Conservation (phyloP, 2,888 invertebrate species). For the Zaprionus lineosus region DNA sequence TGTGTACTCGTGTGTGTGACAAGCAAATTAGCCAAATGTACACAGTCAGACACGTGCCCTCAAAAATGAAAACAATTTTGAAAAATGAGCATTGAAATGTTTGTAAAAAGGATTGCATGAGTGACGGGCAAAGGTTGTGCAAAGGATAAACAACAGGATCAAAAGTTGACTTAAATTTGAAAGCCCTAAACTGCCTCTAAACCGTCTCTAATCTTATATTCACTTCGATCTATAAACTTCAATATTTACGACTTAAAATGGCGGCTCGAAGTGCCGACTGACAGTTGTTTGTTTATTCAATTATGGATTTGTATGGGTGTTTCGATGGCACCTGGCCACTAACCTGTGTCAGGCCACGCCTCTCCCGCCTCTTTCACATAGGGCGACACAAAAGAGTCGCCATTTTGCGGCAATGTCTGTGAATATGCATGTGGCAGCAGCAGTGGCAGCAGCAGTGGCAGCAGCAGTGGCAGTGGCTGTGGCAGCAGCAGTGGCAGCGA, state of each 20-base stretch:
- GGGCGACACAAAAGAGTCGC: conserved; percentile 26
- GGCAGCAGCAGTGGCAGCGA: conserved; percentile 29
- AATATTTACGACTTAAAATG: no score
- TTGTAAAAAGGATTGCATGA: no score
- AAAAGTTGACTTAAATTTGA: no score
- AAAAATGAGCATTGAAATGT: no score
- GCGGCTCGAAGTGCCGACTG: background rate
- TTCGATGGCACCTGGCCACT: conserved; percentile 5
- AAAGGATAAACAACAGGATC: no score
- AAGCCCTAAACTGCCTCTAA: no score
- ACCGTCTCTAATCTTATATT: no score
- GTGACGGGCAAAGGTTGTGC: no score
- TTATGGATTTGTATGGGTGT: conserved; percentile 62
- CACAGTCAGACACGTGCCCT: background rate
- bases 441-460: conserved; percentile 46
- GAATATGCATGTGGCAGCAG: no score
- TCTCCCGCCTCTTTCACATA: background rate
- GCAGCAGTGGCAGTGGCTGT: no score
- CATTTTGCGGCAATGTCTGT: conserved; percentile 46
- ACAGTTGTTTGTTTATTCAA: conserved; percentile 46
- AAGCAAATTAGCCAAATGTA: conserved; percentile 55
- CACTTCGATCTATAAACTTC: no score
- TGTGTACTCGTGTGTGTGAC: conserved; percentile 41
- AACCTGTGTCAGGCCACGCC: conserved; percentile 20
- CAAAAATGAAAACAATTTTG: conserved; percentile 31